Evolutionary conservation across 2,113 vertebrate species (phyloP).

Genomic region (Mirounga angustirostris): DNA sequence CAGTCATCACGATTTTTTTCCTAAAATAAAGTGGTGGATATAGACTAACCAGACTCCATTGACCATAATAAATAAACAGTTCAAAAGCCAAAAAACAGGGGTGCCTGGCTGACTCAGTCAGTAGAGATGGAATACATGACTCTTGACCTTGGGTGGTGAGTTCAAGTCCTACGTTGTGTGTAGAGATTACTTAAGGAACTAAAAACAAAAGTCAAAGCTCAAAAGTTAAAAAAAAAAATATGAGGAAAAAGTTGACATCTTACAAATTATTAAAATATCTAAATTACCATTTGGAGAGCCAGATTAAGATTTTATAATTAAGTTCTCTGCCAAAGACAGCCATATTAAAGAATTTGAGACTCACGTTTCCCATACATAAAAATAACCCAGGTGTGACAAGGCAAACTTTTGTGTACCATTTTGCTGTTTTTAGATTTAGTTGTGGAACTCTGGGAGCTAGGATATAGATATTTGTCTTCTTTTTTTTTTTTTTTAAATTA

Average conservation of each 20-base stretch:
- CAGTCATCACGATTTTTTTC: neutral
- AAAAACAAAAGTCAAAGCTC: neutral
- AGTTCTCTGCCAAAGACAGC: neutral
- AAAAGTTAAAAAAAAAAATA: neutral
- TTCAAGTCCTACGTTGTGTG: neutral
- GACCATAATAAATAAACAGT: neutral
- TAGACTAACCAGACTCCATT: neutral
- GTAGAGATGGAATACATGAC: neutral
- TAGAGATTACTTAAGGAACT: neutral
- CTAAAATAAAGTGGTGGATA: neutral
- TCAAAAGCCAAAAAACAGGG: neutral
- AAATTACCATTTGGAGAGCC: neutral
- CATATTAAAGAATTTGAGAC: slow-evolving; percentile 10
- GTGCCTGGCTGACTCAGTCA: neutral
- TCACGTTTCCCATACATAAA: neutral
- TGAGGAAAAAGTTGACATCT: neutral
- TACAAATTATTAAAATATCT: slow-evolving; percentile 4
- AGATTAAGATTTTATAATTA: neutral
- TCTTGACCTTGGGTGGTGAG: neutral
- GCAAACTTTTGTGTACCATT: neutral
- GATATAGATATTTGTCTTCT: slow-evolving; percentile 21
- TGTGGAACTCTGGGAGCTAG: neutral
- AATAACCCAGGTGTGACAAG: neutral
- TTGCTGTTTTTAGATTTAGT: neutral
- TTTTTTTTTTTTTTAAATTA: neutral